A percentile compares a stretch with the other conserved stretches of the same genome.
These are phyloP conservation scores for Epizoanthus rinbou DNA, from an alignment of 92 coral and sea anemone species.

Conservation along the genomic window DNA sequence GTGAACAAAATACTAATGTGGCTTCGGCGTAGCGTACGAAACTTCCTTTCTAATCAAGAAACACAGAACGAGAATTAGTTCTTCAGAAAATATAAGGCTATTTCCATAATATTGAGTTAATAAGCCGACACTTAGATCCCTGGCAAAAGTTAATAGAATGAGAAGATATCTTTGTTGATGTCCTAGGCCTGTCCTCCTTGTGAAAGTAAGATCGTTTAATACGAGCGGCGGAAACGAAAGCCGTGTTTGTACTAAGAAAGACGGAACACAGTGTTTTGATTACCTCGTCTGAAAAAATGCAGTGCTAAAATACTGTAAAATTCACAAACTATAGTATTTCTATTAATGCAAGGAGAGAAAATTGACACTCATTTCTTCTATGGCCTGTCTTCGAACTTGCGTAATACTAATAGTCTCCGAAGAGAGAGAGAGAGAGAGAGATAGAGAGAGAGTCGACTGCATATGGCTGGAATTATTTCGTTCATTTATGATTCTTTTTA, in stretches of 20 bases:
- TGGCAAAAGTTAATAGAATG: neutral
- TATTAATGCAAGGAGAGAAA: neutral
- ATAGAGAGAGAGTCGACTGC: neutral
- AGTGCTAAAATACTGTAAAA: neutral
- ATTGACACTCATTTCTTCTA: neutral
- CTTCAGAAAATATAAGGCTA: neutral
- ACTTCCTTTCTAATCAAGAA: slow-evolving; percentile 12
- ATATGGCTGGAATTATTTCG: slow-evolving; percentile 24
- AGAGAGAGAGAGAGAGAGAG: neutral
- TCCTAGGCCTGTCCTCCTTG: slow-evolving; percentile 22
- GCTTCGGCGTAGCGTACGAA: slow-evolving; percentile 36
- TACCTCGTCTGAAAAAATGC: neutral
- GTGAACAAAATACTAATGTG: slow-evolving; percentile 27
- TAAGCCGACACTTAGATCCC: neutral
- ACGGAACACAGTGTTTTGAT: neutral
- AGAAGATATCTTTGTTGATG: neutral
- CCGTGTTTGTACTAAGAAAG: neutral
- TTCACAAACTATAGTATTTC: neutral
- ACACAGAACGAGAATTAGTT: neutral
- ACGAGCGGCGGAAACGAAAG: neutral
- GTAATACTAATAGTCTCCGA: slow-evolving; percentile 23
- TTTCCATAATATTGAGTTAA: neutral
- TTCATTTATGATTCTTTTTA: slow-evolving; percentile 31
- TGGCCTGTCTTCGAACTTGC: slow-evolving; percentile 17
- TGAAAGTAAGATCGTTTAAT: slow-evolving; percentile 10